A percentile compares a stretch with the other conserved stretches of the same genome.
These are phyloP conservation scores for Ormyrus thymus DNA, from an alignment of 2,888 invertebrate species.

Conservation along the genomic window DNA sequence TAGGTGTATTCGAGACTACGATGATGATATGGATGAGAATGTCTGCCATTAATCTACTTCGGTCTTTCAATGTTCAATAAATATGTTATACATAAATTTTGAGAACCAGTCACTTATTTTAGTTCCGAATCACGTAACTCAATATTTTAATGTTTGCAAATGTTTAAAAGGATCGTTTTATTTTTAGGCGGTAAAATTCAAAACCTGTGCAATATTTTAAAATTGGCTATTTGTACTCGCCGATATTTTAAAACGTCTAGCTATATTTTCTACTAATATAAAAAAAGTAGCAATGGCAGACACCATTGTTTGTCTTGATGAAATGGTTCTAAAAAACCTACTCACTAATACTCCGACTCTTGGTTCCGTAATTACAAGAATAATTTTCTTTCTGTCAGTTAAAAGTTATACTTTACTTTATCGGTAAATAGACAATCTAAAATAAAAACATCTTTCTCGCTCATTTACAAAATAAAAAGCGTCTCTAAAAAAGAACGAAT, in stretches of 20 bases:
- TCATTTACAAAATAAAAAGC: slow-evolving; percentile 28
- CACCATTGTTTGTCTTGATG: slow-evolving; percentile 51
- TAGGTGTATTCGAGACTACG: slow-evolving; percentile 49
- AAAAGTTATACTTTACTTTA: slow-evolving; percentile 46
- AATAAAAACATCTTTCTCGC: slow-evolving; percentile 21
- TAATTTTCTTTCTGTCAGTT: slow-evolving; percentile 61
- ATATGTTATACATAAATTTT: too few species aligned
- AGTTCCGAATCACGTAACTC: too few species aligned
- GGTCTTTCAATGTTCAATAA: too few species aligned
- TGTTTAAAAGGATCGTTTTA: too few species aligned
- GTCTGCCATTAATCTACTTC: slow-evolving; percentile 48
- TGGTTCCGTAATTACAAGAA: slow-evolving; percentile 66
- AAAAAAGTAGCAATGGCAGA: slow-evolving; percentile 48
- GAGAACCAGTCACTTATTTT: too few species aligned
- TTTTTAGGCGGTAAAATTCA: not conserved
- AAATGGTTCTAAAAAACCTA: slow-evolving; percentile 56
- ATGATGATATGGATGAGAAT: slow-evolving; percentile 57
- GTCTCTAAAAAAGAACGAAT: not conserved
- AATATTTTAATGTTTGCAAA: too few species aligned
- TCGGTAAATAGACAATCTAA: slow-evolving; percentile 35
- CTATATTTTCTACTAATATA: not conserved
- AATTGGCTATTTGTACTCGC: too few species aligned
- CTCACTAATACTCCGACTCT: slow-evolving; percentile 58
- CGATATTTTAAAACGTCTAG: not conserved
- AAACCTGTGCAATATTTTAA: not conserved